These are phyloP conservation scores for Porites lobata DNA, from an alignment of 92 coral and sea anemone species.

Conservation along the genomic window DNA sequence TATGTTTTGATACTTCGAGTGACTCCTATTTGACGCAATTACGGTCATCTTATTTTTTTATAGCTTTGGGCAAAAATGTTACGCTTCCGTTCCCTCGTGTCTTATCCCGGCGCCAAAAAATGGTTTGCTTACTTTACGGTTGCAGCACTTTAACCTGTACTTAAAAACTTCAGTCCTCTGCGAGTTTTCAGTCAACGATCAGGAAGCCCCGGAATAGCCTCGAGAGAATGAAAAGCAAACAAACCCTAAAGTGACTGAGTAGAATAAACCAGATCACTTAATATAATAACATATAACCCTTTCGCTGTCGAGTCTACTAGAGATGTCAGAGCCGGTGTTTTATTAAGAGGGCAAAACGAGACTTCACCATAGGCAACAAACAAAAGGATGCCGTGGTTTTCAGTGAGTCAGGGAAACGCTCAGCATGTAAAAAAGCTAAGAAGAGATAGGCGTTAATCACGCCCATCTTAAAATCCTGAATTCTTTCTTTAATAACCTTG, in stretches of 20 bases:
- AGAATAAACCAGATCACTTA: conserved; percentile 61
- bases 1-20: conserved; percentile 58
- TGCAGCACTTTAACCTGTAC: conserved; percentile 33
- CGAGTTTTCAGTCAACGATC: conserved; percentile 50
- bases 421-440: not conserved
- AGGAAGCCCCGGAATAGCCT: conserved; percentile 60
- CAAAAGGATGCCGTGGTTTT: not conserved
- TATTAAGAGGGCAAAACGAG: not conserved
- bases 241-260: conserved; percentile 66
- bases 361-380: not conserved
- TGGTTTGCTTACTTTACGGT: not conserved
- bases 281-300: conserved; percentile 49
- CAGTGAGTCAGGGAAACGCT: not conserved
- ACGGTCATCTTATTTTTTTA: conserved; percentile 10
- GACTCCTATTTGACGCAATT: conserved; percentile 44
- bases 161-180: conserved; percentile 30
- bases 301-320: conserved; percentile 42
- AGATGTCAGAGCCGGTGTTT: not conserved
- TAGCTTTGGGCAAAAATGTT: conserved; percentile 44
- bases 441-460: conserved; percentile 39
- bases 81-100: conserved; percentile 29
- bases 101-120: conserved; percentile 2
- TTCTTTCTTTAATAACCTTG: conserved; percentile 48
- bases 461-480: conserved; percentile 54
- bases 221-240: conserved; percentile 60